These are phyloP conservation scores for Meriones unguiculatus DNA, from an alignment of 2,113 vertebrate genomes.

Conservation along the genomic window DNA sequence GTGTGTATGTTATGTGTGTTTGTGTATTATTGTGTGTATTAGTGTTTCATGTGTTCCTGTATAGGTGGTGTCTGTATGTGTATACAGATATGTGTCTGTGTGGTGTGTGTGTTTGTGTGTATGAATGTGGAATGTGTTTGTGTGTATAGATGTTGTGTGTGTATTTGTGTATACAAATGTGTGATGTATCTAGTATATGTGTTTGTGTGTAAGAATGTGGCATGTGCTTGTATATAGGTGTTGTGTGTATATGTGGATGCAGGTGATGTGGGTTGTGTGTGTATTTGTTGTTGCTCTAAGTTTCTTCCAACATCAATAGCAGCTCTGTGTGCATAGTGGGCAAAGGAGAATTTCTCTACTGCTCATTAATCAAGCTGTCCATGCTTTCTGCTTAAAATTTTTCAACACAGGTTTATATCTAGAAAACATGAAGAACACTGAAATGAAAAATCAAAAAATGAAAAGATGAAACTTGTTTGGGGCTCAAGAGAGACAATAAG, in stretches of 20 bases:
- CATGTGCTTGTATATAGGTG: background rate
- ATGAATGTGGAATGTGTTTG: background rate
- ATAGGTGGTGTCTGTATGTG: background rate
- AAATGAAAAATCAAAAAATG: constrained; percentile 39
- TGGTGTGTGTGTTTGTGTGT: background rate
- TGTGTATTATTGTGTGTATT: background rate
- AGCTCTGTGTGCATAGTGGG: background rate
- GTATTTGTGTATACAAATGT: background rate
- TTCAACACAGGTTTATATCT: constrained; percentile 60
- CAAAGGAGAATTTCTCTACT: background rate
- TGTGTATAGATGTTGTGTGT: background rate
- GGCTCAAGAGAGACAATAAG: background rate
- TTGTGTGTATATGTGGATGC: background rate
- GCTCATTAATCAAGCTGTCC: constrained; percentile 38
- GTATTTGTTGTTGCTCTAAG: background rate
- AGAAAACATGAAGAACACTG: background rate
- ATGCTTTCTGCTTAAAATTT: constrained; percentile 19
- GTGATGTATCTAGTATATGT: too few species aligned
- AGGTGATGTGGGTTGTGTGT: background rate
- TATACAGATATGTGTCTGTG: background rate
- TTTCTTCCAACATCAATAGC: constrained; percentile 15
- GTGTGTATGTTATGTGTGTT: background rate
- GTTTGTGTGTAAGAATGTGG: background rate
- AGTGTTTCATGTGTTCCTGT: background rate
- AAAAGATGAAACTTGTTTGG: constrained; percentile 39